A percentile compares a stretch with the other conserved stretches of the same genome.
Conservation (phyloP, 2,113 vertebrate species). For the Zapus hudsonius region DNA sequence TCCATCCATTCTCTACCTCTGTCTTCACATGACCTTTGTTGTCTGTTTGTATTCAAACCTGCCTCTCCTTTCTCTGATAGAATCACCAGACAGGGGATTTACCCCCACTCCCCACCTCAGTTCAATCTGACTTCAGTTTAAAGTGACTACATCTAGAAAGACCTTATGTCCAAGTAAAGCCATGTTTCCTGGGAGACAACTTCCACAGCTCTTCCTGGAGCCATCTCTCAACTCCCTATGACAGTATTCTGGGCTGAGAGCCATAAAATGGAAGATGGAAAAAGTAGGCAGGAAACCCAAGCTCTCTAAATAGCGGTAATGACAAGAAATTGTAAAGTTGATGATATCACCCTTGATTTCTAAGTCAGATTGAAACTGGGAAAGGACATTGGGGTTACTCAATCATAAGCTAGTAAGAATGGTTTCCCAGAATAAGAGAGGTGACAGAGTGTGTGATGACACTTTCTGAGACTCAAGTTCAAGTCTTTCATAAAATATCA, state of each 20-base stretch:
- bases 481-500: constrained; percentile 15
- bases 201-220: not conserved
- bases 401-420: not conserved
- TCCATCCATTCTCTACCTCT: not conserved
- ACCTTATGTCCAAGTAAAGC: not conserved
- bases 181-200: not conserved
- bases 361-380: not conserved
- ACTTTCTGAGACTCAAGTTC: not conserved
- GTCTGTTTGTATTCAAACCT: not conserved
- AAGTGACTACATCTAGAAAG: not conserved
- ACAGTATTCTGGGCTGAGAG: not conserved
- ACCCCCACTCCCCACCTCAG: not conserved
- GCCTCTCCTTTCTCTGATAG: not conserved
- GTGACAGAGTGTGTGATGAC: not conserved
- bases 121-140: not conserved
- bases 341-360: not conserved
- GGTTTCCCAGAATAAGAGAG: not conserved
- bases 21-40: not conserved
- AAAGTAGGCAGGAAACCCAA: not conserved
- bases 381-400: not conserved
- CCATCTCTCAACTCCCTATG: not conserved
- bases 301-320: not conserved
- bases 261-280: not conserved
- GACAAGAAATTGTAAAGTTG: not conserved
- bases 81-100: not conserved